Base-by-base conservation (phyloP, 2,888 invertebrate species). In the Archips xylosteana region DNA sequence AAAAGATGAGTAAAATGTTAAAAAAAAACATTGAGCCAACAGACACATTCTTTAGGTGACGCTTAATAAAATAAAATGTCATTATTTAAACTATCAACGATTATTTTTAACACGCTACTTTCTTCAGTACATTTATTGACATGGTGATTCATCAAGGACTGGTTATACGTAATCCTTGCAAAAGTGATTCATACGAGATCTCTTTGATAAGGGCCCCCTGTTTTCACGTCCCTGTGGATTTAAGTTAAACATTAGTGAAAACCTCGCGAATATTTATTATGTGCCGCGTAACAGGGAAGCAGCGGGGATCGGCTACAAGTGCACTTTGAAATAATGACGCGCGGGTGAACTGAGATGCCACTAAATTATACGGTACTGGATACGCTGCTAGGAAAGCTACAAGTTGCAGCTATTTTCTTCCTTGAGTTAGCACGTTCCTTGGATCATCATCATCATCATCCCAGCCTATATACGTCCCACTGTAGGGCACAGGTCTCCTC, bases 241-340 rank as follows among this genome's bases (percentile, higher is more conserved):
- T 61, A 78, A 85, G 85, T 85, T 83, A 86, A 85, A 87, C 85
- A 85, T 89, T 86, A 91, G 88, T 83, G 88, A 89, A 90, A 91
- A 91, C 88, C 90, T 90, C 88, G 81, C 85, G 85, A 91, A 92
- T 92, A 91, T 92, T 92, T 90, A 88, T 89, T 88, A 91, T 90
- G 88, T 83, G 84, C 85, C 66, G 42, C 83, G 83, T 84, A 81
- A 80, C 78, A 80, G 82, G 51, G 36, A 65, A 65, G 13, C 49
- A 82, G 85, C 77, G 73, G 84, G 84, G 84, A 84, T 85, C 84
- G 83, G 81, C 76, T 79, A 77, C 80, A 80, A 90, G 92, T 86
- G 92, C 88, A 90, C 92, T 92, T 82, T 84, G 87, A 76, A 83
- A 86, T 92, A 92, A 92, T 92, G 91, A 92, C 83, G 84, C 36